Evolutionary conservation across 2,888 invertebrate species (phyloP).

Genomic region (Syrphus vitripennis): DNA sequence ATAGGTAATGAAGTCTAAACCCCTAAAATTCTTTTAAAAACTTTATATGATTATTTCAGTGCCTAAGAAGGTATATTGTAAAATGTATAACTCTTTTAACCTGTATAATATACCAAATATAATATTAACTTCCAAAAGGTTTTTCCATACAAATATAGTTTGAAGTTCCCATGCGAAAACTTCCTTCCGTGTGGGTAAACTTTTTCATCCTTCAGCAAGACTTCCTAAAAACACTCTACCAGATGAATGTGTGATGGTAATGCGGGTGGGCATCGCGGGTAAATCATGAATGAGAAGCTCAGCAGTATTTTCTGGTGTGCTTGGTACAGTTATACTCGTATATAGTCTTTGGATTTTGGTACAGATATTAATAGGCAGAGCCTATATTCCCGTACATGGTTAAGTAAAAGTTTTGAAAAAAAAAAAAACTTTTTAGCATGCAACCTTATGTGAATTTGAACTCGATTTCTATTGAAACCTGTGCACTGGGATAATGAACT

Average conservation of each 20-base stretch:
- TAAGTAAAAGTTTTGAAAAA: slow-evolving; percentile 52
- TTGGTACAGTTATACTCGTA: background rate
- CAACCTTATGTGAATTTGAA: slow-evolving; percentile 55
- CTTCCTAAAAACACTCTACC: slow-evolving; percentile 39
- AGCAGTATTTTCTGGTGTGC: no score
- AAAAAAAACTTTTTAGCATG: slow-evolving; percentile 51
- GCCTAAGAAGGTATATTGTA: background rate
- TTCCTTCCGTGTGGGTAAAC: slow-evolving; percentile 47
- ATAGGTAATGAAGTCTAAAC: slow-evolving; percentile 10
- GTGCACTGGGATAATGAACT: slow-evolving; percentile 65
- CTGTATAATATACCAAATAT: slow-evolving; percentile 53
- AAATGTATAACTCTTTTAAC: slow-evolving; percentile 4
- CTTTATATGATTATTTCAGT: slow-evolving; percentile 12
- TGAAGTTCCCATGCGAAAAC: slow-evolving; percentile 48
- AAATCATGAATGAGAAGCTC: background rate
- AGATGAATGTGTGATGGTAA: slow-evolving; percentile 34
- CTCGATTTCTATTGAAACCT: slow-evolving; percentile 63
- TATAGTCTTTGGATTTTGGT: background rate
- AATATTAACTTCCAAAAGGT: slow-evolving; percentile 55
- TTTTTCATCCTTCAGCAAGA: slow-evolving; percentile 38
- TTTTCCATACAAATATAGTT: no score
- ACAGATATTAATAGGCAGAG: slow-evolving; percentile 4
- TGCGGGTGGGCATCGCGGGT: slow-evolving; percentile 10
- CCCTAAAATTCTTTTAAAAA: slow-evolving; percentile 15
- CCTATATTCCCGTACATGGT: background rate